Evolutionary conservation across 1,140 invertebrate species (phyloP).

Genomic region (Penaeus chinensis): DNA sequence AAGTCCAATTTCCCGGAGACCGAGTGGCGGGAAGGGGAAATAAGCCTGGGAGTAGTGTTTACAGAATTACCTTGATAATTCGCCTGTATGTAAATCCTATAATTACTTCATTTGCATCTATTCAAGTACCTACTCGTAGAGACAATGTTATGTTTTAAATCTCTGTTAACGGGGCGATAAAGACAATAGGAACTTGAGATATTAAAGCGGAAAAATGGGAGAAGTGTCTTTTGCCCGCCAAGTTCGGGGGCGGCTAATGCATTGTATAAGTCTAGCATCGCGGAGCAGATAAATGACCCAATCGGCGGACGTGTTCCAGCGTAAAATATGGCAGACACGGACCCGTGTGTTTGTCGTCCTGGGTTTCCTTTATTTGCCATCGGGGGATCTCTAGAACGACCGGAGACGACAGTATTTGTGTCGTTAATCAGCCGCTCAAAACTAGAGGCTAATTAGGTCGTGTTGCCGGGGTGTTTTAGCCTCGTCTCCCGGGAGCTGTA

Average conservation of each 20-base stretch:
- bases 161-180: constrained; percentile 21
- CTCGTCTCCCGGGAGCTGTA: constrained; percentile 50
- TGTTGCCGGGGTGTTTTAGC: constrained; percentile 55
- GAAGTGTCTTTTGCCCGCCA: background rate
- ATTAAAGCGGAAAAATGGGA: background rate
- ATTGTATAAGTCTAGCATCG: constrained; percentile 24
- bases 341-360: constrained; percentile 50
- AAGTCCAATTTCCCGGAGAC: constrained; percentile 55
- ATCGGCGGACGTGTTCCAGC: constrained; percentile 54
- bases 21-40: constrained; percentile 43
- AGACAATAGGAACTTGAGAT: constrained; percentile 26
- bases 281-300: constrained; percentile 53
- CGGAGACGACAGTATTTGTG: constrained; percentile 51
- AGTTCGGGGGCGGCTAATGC: background rate
- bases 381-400: constrained; percentile 54
- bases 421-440: constrained; percentile 56
- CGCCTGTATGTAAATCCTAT: constrained; percentile 56
- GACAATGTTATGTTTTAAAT: constrained; percentile 40
- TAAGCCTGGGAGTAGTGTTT: constrained; percentile 49
- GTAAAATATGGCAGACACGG: constrained; percentile 59
- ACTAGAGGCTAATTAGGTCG: constrained; percentile 57
- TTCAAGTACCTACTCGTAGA: constrained; percentile 38
- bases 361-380: constrained; percentile 49
- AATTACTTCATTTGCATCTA: constrained; percentile 59
- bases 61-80: constrained; percentile 59